phyloP scores from a whole-genome alignment of 2,113 vertebrate species.

The Genyomyrus donnyi region DNA sequence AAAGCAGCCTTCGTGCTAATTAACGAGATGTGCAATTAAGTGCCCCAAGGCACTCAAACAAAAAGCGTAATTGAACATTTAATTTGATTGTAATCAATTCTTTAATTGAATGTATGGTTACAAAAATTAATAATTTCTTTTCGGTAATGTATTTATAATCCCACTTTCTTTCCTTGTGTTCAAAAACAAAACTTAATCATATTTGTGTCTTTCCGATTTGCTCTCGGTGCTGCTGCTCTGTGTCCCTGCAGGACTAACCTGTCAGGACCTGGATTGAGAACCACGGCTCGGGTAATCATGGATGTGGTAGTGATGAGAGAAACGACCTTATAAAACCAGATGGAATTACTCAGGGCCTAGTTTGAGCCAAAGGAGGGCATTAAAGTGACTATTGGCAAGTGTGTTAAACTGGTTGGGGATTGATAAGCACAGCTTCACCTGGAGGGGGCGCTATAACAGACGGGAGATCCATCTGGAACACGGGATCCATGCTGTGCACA shows the following conservation, averaged over 20 bases:
- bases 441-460: not conserved
- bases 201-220: not conserved
- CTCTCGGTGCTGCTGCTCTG: not conserved
- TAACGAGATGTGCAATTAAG: not conserved
- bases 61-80: not conserved
- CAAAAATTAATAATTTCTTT: not conserved
- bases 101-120: constrained; percentile 5
- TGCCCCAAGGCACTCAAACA: not conserved
- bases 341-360: not conserved
- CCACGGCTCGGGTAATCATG: not conserved
- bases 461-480: not conserved
- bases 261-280: not conserved
- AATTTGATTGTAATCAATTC: constrained; percentile 7
- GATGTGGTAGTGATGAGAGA: not conserved
- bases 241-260: not conserved
- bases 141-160: not conserved
- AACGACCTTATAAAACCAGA: not conserved
- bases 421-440: not conserved
- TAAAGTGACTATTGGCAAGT: not conserved
- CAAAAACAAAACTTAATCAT: not conserved
- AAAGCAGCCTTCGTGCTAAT: not conserved
- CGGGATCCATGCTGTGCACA: not conserved
- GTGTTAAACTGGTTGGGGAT: not conserved
- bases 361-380: not conserved
- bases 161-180: not conserved